phyloP scores from a whole-genome alignment of 2,797 vertebrate genomes.

The Perodicticus potto region DNA sequence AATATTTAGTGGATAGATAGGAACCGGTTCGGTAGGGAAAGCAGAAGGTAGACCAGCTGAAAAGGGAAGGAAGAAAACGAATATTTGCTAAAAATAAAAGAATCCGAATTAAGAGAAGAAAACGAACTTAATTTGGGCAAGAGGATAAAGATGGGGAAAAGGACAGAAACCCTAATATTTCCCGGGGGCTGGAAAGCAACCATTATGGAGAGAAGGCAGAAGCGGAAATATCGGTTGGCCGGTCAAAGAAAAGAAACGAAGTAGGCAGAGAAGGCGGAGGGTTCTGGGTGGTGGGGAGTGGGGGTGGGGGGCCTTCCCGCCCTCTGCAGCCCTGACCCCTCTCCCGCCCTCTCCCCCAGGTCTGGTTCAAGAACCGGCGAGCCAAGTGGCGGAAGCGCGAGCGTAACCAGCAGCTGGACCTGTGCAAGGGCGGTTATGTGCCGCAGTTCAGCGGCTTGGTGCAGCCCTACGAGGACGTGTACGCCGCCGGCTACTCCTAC shows the following conservation, averaged over 20 bases:
- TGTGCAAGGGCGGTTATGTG: conserved; percentile 98
- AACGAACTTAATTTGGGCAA: conserved; percentile 24
- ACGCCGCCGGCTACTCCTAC: conserved; percentile 97
- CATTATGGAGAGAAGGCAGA: conserved; percentile 8
- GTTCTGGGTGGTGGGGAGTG: neutral
- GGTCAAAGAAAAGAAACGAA: neutral
- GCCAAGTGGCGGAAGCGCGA: conserved; percentile 99
- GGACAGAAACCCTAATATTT: neutral
- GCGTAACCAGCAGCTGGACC: conserved; percentile 99
- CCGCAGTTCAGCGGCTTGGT: conserved; percentile 98
- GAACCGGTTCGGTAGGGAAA: neutral
- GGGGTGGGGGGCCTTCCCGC: neutral
- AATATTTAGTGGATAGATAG: neutral
- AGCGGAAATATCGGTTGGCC: neutral
- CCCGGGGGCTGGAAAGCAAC: conserved; percentile 40
- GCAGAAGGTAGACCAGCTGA: neutral
- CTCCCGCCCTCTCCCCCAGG: conserved; percentile 87
- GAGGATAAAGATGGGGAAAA: neutral
- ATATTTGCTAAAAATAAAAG: conserved; percentile 50
- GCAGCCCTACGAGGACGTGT: conserved; percentile 99
- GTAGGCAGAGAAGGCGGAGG: neutral
- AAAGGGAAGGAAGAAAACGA: conserved; percentile 54
- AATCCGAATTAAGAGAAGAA: conserved; percentile 35
- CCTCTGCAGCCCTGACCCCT: conserved; percentile 19
- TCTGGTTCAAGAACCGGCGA: conserved; percentile 99